Conservation (phyloP, 2,888 invertebrate species). For the Hemistola chrysoprasaria region DNA sequence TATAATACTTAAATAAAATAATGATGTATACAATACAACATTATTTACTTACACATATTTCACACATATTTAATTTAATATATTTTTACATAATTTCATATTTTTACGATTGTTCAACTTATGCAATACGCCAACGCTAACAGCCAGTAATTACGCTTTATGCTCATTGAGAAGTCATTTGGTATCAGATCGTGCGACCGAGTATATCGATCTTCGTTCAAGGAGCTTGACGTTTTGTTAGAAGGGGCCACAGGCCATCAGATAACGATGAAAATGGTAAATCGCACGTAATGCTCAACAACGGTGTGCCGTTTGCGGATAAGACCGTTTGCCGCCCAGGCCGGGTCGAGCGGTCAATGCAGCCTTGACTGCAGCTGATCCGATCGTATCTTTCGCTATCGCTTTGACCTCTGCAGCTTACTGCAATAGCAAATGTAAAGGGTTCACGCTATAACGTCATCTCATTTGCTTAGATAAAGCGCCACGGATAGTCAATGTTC, state of each 20-base stretch:
- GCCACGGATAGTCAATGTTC: conserved; percentile 25
- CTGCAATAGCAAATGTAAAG: conserved; percentile 24
- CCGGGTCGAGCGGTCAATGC: conserved; percentile 22
- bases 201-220: conserved; percentile 60
- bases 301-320: conserved; percentile 46
- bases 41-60: too few relatives aligned
- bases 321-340: conserved; percentile 30
- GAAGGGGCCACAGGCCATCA: conserved; percentile 61
- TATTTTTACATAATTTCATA: too few relatives aligned
- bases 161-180: conserved; percentile 27
- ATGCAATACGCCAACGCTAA: neutral
- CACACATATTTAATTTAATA: too few relatives aligned
- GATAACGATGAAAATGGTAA: conserved; percentile 69
- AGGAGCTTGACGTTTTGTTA: conserved; percentile 64
- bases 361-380: conserved; percentile 63
- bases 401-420: conserved; percentile 37
- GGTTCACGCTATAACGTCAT: neutral
- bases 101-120: too few relatives aligned
- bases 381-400: conserved; percentile 54
- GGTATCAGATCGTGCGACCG: conserved; percentile 38
- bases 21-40: too few relatives aligned
- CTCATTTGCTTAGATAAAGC: conserved; percentile 46
- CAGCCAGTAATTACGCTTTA: conserved; percentile 20
- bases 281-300: conserved; percentile 74
- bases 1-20: too few relatives aligned